Evolutionary conservation across 2,113 vertebrate genomes (phyloP).

Genomic region (Patagioenas fasciata): DNA sequence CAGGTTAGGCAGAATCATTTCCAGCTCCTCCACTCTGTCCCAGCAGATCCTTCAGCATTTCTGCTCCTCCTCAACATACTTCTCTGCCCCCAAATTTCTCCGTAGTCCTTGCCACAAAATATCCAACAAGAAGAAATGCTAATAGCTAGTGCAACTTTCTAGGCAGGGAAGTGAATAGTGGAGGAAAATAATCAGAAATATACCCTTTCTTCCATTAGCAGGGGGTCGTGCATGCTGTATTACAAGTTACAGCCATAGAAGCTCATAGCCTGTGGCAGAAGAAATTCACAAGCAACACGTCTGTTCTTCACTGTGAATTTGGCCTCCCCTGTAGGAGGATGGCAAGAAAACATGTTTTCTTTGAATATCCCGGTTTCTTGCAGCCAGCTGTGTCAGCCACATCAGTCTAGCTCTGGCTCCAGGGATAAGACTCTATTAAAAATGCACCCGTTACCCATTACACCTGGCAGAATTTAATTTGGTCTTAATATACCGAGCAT

Average conservation of each 20-base stretch:
- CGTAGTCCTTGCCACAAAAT: neutral
- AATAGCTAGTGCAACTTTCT: neutral
- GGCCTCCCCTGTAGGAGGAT: neutral
- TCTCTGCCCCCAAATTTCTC: neutral
- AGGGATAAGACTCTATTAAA: neutral
- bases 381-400: neutral
- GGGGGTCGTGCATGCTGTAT: neutral
- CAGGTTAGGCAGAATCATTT: neutral
- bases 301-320: neutral
- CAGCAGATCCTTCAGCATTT: neutral
- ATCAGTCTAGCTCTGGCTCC: neutral
- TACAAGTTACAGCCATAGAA: neutral
- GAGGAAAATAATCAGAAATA: neutral
- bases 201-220: neutral
- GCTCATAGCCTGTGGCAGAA: neutral
- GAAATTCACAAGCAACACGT: accelerated
- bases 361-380: neutral
- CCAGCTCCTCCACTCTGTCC: neutral
- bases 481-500: neutral
- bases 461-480: neutral
- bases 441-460: neutral
- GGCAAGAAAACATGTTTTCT: neutral
- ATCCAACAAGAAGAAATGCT: accelerated
- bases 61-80: neutral
- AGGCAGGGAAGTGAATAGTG: neutral